Conservation (phyloP, 2,113 vertebrate species). For the Seriola dumerili region DNA sequence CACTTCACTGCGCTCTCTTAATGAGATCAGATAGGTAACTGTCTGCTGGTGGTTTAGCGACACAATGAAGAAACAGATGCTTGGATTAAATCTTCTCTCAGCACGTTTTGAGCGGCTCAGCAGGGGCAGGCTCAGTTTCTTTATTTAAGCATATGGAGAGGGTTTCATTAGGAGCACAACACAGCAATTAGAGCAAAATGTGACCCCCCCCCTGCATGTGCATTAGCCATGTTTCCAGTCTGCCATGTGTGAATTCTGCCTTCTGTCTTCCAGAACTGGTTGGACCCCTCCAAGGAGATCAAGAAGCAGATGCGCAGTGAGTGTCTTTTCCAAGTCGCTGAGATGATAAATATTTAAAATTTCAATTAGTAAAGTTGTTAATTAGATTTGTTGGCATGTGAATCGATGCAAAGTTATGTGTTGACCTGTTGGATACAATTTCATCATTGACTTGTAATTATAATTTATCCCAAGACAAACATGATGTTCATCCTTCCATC, state of each 20-base stretch:
- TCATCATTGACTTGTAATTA: neutral
- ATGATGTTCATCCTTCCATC: slow-evolving; percentile 7
- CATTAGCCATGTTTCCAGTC: slow-evolving; percentile 38
- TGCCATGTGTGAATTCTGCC: slow-evolving; percentile 61
- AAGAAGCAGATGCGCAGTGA: slow-evolving; percentile 99
- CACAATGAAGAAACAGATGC: slow-evolving; percentile 62
- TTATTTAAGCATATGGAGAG: slow-evolving; percentile 73
- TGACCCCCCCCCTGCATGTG: slow-evolving; percentile 48
- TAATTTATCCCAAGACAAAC: neutral
- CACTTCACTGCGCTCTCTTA: slow-evolving; percentile 15
- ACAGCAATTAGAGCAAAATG: slow-evolving; percentile 66
- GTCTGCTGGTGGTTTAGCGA: slow-evolving; percentile 27
- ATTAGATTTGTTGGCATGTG: slow-evolving; percentile 12
- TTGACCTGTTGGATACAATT: neutral
- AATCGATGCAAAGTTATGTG: neutral
- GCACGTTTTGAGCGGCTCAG: slow-evolving; percentile 41
- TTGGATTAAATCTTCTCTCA: slow-evolving; percentile 50
- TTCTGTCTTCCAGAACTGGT: slow-evolving; percentile 90
- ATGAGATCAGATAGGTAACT: slow-evolving; percentile 41
- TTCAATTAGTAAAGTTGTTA: slow-evolving; percentile 1
- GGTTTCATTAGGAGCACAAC: slow-evolving; percentile 68
- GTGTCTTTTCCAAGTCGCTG: slow-evolving; percentile 72
- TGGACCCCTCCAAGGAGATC: slow-evolving; percentile 99
- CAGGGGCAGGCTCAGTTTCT: slow-evolving; percentile 42
- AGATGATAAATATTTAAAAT: slow-evolving; percentile 32